A percentile compares a stretch with the other conserved stretches of the same genome.
These are phyloP conservation scores for Abramis brama DNA, from an alignment of 2,113 vertebrate species.

Conservation along the genomic window DNA sequence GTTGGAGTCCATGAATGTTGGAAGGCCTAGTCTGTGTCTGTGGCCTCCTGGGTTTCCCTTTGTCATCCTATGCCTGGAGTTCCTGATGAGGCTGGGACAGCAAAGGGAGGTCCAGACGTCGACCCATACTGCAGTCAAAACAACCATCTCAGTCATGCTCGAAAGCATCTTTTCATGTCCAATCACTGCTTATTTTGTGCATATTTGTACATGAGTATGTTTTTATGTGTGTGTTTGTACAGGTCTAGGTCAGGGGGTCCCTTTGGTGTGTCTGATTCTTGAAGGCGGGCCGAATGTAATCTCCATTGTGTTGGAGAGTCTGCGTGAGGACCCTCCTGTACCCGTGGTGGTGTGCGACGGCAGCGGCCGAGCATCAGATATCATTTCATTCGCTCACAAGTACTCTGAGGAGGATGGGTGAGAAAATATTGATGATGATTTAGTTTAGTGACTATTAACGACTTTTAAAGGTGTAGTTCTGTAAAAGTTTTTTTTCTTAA, in stretches of 20 bases:
- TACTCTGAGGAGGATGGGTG: slow-evolving; percentile 93
- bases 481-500: background rate
- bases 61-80: slow-evolving; percentile 99
- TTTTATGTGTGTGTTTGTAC: slow-evolving; percentile 55
- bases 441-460: background rate
- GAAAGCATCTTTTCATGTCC: background rate
- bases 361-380: slow-evolving; percentile 90
- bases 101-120: slow-evolving; percentile 97
- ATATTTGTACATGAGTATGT: slow-evolving; percentile 2
- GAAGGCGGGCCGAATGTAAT: slow-evolving; percentile 95
- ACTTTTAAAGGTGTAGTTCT: background rate
- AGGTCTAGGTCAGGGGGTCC: slow-evolving; percentile 95
- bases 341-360: slow-evolving; percentile 95
- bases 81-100: slow-evolving; percentile 90
- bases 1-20: slow-evolving; percentile 28
- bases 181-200: background rate
- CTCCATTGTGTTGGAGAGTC: slow-evolving; percentile 90
- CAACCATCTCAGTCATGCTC: background rate
- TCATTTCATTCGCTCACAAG: slow-evolving; percentile 94
- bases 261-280: slow-evolving; percentile 92
- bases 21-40: slow-evolving; percentile 73
- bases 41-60: slow-evolving; percentile 97
- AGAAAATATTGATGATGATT: slow-evolving; percentile 55
- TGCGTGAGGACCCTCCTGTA: slow-evolving; percentile 90
- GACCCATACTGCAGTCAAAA: slow-evolving; percentile 62